These are phyloP conservation scores for Siderastrea siderea DNA, from an alignment of 92 coral and sea anemone species.

Conservation along the genomic window DNA sequence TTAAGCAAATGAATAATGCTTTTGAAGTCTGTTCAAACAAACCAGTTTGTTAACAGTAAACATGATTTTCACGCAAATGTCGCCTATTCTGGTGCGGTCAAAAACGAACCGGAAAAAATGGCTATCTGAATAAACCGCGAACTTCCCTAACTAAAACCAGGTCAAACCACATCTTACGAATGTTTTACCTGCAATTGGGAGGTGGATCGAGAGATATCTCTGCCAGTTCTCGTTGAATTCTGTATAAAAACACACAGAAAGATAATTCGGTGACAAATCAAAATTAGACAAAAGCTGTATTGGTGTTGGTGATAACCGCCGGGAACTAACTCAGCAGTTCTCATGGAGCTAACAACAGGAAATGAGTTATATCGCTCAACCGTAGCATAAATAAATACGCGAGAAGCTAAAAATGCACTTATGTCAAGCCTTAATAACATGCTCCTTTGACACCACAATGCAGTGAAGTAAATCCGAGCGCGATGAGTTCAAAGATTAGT, in stretches of 20 bases:
- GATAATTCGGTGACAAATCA: neutral
- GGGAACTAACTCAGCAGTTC: neutral
- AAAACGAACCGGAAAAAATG: slow-evolving; percentile 14
- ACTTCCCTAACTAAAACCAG: neutral
- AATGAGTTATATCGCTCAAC: neutral
- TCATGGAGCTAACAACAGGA: neutral
- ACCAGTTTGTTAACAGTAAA: slow-evolving; percentile 14
- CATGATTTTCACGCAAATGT: slow-evolving; percentile 2
- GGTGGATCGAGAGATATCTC: slow-evolving; percentile 98
- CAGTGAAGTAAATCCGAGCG: neutral
- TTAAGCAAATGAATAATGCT: neutral
- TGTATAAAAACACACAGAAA: slow-evolving; percentile 33
- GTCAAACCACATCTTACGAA: neutral
- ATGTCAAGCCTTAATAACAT: neutral
- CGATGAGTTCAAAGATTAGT: neutral
- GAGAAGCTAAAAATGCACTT: neutral
- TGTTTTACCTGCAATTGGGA: slow-evolving; percentile 95
- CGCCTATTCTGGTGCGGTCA: neutral
- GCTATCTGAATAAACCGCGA: neutral
- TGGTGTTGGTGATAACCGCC: neutral
- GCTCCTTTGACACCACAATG: neutral
- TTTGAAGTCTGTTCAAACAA: neutral
- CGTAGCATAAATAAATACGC: neutral
- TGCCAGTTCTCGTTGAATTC: slow-evolving; percentile 97
- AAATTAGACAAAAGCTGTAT: neutral